Percentiles rank a stretch among this genome's conserved stretches.
Evolutionary conservation across 2,797 vertebrate genomes (phyloP).

Genomic region (Anolis apletophallus): DNA sequence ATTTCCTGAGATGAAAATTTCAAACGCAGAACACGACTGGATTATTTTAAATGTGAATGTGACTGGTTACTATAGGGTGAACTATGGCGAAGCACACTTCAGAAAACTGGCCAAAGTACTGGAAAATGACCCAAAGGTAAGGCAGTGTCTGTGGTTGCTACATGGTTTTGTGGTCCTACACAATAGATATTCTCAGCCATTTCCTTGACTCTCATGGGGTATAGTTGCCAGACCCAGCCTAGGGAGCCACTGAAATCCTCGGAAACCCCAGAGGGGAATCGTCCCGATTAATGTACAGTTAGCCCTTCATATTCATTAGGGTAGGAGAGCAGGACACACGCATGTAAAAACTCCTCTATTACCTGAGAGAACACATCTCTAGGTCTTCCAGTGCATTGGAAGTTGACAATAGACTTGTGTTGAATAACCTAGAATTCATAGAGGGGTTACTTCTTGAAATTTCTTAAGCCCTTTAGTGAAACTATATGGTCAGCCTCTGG

Average conservation of each 20-base stretch:
- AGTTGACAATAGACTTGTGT: too few species aligned
- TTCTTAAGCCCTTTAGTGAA: too few species aligned
- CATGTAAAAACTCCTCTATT: too few species aligned
- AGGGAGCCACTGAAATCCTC: neutral
- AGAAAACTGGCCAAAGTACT: constrained; percentile 75
- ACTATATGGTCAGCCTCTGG: too few species aligned
- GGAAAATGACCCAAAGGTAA: constrained; percentile 80
- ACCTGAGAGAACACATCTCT: too few species aligned
- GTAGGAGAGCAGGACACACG: too few species aligned
- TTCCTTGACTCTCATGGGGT: neutral
- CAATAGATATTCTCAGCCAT: neutral
- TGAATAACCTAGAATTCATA: too few species aligned
- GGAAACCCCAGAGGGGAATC: neutral
- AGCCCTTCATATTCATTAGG: too few species aligned
- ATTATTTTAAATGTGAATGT: constrained; percentile 81
- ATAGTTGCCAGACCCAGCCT: neutral
- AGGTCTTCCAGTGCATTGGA: too few species aligned
- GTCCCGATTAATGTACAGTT: neutral
- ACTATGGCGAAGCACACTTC: constrained; percentile 79
- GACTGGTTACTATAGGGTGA: constrained; percentile 81
- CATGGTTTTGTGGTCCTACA: neutral
- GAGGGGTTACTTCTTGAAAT: too few species aligned
- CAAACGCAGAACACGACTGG: constrained; percentile 77
- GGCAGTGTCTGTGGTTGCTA: neutral
- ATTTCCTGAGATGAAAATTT: constrained; percentile 79